Percentiles rank a stretch among this genome's conserved stretches.
Conservation (phyloP, 92 coral and sea anemone species). For the Blastomussa wellsi region DNA sequence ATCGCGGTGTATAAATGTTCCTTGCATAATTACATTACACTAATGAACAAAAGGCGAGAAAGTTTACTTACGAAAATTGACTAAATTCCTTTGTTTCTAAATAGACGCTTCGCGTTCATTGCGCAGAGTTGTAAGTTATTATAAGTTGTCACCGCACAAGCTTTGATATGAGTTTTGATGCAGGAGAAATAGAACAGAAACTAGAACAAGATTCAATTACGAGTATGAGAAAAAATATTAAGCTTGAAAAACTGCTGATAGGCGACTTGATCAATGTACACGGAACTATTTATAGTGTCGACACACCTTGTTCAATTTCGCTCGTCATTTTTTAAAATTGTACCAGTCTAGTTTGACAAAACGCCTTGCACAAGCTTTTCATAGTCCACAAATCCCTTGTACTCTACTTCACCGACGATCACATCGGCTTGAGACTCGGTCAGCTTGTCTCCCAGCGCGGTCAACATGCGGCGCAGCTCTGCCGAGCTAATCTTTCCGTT, state of each 20-base stretch:
- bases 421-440: conserved; percentile 79
- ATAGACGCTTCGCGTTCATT: not conserved
- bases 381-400: conserved; percentile 74
- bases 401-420: conserved; percentile 64
- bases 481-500: conserved; percentile 81
- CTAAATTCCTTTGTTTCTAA: conserved; percentile 37
- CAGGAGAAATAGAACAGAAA: not conserved
- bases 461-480: conserved; percentile 81
- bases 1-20: not conserved
- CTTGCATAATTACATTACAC: conserved; percentile 4
- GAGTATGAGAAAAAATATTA: not conserved
- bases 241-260: not conserved
- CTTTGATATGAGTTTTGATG: not conserved
- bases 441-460: conserved; percentile 76
- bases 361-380: conserved; percentile 75
- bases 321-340: not conserved
- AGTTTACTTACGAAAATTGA: not conserved
- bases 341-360: conserved; percentile 43
- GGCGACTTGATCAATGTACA: not conserved
- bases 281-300: not conserved
- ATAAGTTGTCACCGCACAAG: not conserved
- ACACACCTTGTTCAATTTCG: conserved; percentile 9
- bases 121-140: too few relatives aligned
- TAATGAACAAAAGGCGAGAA: not conserved
- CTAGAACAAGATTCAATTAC: not conserved